Conservation (phyloP, 2,113 vertebrate species). For the Oreotrochilus melanogaster region DNA sequence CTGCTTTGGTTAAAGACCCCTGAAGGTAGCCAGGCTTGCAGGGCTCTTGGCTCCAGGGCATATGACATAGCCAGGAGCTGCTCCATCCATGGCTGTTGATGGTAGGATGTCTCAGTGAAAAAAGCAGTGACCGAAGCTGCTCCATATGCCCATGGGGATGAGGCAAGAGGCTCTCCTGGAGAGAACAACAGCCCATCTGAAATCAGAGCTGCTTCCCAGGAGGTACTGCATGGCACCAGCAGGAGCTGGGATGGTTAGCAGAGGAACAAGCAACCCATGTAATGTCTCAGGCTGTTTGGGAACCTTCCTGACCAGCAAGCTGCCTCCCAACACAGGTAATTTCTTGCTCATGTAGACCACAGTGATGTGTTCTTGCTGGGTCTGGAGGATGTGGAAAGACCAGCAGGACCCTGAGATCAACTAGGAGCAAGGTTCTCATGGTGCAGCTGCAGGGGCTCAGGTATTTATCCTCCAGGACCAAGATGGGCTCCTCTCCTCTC, state of each 20-base stretch:
- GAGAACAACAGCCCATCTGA: neutral
- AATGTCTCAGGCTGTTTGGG: neutral
- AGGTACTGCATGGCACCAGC: neutral
- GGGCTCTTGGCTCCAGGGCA: neutral
- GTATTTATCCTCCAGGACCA: neutral
- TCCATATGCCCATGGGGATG: fast-evolving
- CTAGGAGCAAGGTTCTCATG: neutral
- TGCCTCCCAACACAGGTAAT: neutral
- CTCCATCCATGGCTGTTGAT: neutral
- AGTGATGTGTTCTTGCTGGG: fast-evolving
- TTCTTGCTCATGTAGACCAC: neutral
- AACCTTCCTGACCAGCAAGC: neutral
- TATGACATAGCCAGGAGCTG: neutral
- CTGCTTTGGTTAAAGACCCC: neutral
- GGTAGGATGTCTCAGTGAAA: neutral
- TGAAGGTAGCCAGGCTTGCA: neutral
- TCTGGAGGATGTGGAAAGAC: neutral
- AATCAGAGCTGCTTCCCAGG: neutral
- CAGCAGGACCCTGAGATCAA: fast-evolving
- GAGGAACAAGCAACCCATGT: neutral
- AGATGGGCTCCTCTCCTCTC: neutral
- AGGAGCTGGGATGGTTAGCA: fast-evolving
- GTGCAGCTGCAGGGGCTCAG: neutral
- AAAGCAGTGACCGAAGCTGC: neutral
- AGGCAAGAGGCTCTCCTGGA: neutral